Evolutionary conservation across 2,888 invertebrate species (phyloP).

Genomic region (Oasisia sp.): DNA sequence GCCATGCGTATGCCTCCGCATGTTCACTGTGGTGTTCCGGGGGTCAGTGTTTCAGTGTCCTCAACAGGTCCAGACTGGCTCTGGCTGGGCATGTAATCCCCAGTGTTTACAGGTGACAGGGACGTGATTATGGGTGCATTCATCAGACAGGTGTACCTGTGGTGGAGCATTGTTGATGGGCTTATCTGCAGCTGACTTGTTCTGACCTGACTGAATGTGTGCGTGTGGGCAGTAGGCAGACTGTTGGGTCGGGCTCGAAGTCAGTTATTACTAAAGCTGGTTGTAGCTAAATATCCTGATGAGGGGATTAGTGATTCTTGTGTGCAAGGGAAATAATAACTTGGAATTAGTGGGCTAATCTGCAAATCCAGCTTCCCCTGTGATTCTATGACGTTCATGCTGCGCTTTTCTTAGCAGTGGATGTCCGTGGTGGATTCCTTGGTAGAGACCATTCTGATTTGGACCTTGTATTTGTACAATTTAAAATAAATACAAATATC

Average conservation of each 20-base stretch:
- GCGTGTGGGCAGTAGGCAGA: background rate
- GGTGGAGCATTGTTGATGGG: background rate
- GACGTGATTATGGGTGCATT: background rate
- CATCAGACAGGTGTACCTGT: background rate
- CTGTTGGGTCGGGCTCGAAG: background rate
- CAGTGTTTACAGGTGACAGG: background rate
- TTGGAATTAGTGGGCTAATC: background rate
- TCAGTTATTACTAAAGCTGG: background rate
- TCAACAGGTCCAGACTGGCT: background rate
- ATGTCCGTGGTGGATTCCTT: too few species aligned
- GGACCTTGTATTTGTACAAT: too few species aligned
- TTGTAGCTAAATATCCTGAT: background rate
- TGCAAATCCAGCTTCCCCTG: background rate
- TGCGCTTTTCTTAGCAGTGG: too few species aligned
- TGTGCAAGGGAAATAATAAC: background rate
- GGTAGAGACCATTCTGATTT: too few species aligned
- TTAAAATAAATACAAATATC: too few species aligned
- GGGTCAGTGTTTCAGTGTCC: background rate
- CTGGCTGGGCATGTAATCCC: background rate
- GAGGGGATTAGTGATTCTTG: background rate
- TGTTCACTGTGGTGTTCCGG: background rate
- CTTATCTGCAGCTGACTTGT: constrained; percentile 13
- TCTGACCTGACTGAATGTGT: background rate
- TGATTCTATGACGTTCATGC: too few species aligned
- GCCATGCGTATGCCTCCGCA: too few species aligned